These are phyloP conservation scores for Brenthis ino DNA, from an alignment of 2,888 invertebrate genomes.

Conservation along the genomic window DNA sequence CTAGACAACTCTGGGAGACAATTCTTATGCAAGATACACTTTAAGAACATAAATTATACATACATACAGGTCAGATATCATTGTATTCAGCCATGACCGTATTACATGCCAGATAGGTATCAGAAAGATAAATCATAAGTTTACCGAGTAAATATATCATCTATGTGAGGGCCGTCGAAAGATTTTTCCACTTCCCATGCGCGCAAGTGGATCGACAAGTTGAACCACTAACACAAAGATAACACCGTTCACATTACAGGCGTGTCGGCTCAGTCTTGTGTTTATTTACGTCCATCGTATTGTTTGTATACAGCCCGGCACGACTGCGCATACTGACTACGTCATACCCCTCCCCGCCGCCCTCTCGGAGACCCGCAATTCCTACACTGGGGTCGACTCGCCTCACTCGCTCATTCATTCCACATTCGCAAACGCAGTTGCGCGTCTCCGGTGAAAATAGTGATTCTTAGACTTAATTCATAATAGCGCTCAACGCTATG, in stretches of 20 bases:
- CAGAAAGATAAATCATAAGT: conserved; percentile 29
- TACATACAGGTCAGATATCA: conserved; percentile 35
- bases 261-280: conserved; percentile 69
- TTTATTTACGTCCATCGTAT: conserved; percentile 82
- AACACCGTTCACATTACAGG: conserved; percentile 66
- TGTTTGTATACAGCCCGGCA: conserved; percentile 82
- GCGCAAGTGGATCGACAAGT: conserved; percentile 50
- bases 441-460: conserved; percentile 60
- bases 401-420: conserved; percentile 80
- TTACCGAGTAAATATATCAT: conserved; percentile 31
- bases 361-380: conserved; percentile 71
- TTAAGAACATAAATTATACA: conserved; percentile 27
- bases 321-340: conserved; percentile 79
- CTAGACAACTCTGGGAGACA: conserved; percentile 5
- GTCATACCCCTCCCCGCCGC: conserved; percentile 64
- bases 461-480: conserved; percentile 58
- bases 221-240: conserved; percentile 70
- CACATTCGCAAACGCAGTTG: conserved; percentile 76
- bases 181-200: conserved; percentile 42
- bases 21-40: conserved; percentile 19
- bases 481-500: conserved; percentile 55
- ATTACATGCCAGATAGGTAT: conserved; percentile 31
- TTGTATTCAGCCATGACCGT: conserved; percentile 38
- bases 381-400: conserved; percentile 70
- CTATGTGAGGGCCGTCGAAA: conserved; percentile 39